Conservation (phyloP, 2,113 vertebrate genomes). For the Petrocephalus zakoni region DNA sequence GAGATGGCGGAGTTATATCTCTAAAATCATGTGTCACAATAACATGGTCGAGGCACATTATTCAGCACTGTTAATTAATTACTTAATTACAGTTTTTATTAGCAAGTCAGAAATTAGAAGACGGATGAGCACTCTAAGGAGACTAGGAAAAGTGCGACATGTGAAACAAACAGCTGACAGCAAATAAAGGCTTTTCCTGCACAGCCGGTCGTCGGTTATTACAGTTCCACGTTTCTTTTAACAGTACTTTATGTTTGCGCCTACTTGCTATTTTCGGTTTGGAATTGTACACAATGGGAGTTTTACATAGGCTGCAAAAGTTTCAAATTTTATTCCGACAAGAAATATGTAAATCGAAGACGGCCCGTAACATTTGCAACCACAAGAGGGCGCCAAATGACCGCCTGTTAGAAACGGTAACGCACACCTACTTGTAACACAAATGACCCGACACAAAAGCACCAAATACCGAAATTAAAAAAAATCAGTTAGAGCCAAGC, state of each 20-base stretch:
- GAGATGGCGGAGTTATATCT: not conserved
- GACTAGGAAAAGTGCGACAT: not conserved
- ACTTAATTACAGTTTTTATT: not conserved
- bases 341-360: not conserved
- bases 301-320: not conserved
- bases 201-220: not conserved
- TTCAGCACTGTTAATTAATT: not conserved
- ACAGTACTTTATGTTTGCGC: not conserved
- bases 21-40: not conserved
- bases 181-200: not conserved
- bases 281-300: not conserved
- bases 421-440: not conserved
- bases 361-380: not conserved
- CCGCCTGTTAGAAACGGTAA: not conserved
- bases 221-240: not conserved
- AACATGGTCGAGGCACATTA: not conserved
- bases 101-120: not conserved
- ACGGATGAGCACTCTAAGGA: not conserved
- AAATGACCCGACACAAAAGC: not conserved
- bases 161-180: not conserved
- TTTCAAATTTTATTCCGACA: not conserved
- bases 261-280: not conserved
- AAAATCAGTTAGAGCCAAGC: not conserved
- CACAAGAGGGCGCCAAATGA: conserved; percentile 17
- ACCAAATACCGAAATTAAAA: not conserved